Evolutionary conservation across 2,888 invertebrate genomes (phyloP).

Genomic region (Scrobipalpa atriplicella): DNA sequence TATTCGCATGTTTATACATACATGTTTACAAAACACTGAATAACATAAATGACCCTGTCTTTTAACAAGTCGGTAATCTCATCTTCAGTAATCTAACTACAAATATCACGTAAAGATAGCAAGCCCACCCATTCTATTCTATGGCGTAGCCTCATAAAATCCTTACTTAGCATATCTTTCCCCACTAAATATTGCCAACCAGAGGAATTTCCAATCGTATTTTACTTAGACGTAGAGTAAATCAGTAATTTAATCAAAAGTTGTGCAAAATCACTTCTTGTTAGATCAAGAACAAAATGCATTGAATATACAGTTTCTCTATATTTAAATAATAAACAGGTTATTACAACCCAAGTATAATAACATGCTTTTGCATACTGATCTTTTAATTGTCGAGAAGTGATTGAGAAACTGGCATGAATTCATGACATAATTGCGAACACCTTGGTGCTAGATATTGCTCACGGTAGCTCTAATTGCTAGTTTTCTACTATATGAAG

Average conservation of each 20-base stretch:
- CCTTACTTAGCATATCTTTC: background rate
- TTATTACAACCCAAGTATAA: background rate
- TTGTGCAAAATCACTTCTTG: background rate
- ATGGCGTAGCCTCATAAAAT: background rate
- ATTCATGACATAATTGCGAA: slow-evolving; percentile 24
- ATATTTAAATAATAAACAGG: background rate
- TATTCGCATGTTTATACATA: too few species aligned
- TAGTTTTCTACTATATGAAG: slow-evolving; percentile 30
- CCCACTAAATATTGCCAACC: background rate
- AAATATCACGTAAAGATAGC: too few species aligned
- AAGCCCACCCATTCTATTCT: background rate
- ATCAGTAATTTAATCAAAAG: background rate
- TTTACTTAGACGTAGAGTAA: background rate
- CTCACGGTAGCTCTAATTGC: slow-evolving; percentile 34
- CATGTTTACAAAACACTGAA: too few species aligned
- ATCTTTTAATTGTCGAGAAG: slow-evolving; percentile 2
- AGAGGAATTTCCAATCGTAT: background rate
- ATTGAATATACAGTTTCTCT: background rate
- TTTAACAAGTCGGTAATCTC: too few species aligned
- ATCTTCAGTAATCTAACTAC: too few species aligned
- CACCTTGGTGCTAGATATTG: slow-evolving; percentile 28
- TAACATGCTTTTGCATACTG: background rate
- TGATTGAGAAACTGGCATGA: slow-evolving; percentile 14
- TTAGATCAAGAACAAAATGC: too few species aligned
- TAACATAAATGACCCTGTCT: too few species aligned